A percentile compares a stretch with the other conserved stretches of the same genome.
Conservation (phyloP, 2,888 invertebrate species). For the Caenorhabditis plicata region DNA sequence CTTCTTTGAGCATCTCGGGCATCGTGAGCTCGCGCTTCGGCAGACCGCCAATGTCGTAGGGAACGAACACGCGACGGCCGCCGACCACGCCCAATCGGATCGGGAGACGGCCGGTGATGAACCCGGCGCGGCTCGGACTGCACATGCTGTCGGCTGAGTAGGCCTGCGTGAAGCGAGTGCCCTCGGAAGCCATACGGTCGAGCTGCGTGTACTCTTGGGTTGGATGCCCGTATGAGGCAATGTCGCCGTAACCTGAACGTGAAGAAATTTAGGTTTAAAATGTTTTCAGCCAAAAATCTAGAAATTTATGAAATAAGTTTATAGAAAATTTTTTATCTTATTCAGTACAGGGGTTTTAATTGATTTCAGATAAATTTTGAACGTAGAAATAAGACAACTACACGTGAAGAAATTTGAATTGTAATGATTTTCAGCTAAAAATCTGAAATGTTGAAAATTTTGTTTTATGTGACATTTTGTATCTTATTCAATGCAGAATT, state of each 20-base stretch:
- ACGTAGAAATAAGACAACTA: too few relatives aligned
- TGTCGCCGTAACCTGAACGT: slow-evolving; percentile 62
- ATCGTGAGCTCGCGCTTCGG: slow-evolving; percentile 68
- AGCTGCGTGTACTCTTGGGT: slow-evolving; percentile 67
- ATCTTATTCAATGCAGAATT: too few relatives aligned
- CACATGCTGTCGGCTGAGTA: slow-evolving; percentile 69
- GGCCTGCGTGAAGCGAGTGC: slow-evolving; percentile 69
- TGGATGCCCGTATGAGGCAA: slow-evolving; percentile 62
- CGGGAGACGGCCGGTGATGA: slow-evolving; percentile 67
- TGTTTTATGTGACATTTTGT: too few relatives aligned
- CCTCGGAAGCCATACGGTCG: slow-evolving; percentile 62
- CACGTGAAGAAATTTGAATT: too few relatives aligned
- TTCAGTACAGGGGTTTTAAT: too few relatives aligned
- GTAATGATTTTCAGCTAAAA: too few relatives aligned
- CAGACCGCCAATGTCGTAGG: slow-evolving; percentile 67
- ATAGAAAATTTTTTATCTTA: too few relatives aligned
- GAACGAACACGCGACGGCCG: slow-evolving; percentile 62
- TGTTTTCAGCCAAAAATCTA: too few relatives aligned
- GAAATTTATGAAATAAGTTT: too few relatives aligned
- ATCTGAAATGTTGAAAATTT: too few relatives aligned
- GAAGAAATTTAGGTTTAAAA: too few relatives aligned
- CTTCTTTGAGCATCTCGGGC: slow-evolving; percentile 67
- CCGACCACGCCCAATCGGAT: slow-evolving; percentile 63
- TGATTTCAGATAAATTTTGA: too few relatives aligned
- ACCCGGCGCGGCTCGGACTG: slow-evolving; percentile 69